Conservation (phyloP, 2,888 invertebrate species). For the Elegia similella region DNA sequence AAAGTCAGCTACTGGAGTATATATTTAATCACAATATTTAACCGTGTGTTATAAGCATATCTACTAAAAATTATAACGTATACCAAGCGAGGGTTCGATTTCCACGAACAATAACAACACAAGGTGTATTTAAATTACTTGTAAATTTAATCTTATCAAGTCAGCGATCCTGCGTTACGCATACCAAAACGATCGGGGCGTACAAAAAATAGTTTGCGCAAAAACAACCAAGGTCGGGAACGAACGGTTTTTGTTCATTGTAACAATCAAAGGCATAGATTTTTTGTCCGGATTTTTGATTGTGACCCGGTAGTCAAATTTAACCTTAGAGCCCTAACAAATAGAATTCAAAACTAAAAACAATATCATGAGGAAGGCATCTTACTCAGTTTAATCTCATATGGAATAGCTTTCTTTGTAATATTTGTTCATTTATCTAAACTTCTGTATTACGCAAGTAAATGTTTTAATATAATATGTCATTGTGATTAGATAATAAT, state of each 20-base stretch:
- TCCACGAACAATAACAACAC: neutral
- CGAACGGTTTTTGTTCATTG: slow-evolving; percentile 34
- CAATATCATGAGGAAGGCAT: neutral
- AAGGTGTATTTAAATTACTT: slow-evolving; percentile 9
- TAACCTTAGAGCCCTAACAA: neutral
- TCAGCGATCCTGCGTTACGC: slow-evolving; percentile 17
- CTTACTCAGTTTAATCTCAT: neutral
- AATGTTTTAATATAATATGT: slow-evolving; percentile 3
- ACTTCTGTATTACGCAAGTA: slow-evolving; percentile 16
- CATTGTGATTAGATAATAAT: slow-evolving; percentile 14
- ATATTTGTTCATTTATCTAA: slow-evolving; percentile 12
- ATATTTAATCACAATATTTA: no score
- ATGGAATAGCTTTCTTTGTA: neutral
- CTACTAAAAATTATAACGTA: neutral
- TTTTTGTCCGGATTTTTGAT: slow-evolving; percentile 39
- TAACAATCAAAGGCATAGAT: slow-evolving; percentile 33
- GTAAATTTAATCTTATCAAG: slow-evolving; percentile 5
- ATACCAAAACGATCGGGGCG: slow-evolving; percentile 23
- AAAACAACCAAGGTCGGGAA: slow-evolving; percentile 26
- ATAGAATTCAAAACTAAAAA: neutral
- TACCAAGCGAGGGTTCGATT: neutral
- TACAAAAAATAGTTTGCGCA: slow-evolving; percentile 25
- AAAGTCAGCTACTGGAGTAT: no score
- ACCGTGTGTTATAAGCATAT: no score
- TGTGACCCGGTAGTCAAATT: neutral